Percentiles rank a stretch among this genome's conserved stretches.
phyloP scores from a whole-genome alignment of 2,797 vertebrate species.

The Thripadectes ignobilis region DNA sequence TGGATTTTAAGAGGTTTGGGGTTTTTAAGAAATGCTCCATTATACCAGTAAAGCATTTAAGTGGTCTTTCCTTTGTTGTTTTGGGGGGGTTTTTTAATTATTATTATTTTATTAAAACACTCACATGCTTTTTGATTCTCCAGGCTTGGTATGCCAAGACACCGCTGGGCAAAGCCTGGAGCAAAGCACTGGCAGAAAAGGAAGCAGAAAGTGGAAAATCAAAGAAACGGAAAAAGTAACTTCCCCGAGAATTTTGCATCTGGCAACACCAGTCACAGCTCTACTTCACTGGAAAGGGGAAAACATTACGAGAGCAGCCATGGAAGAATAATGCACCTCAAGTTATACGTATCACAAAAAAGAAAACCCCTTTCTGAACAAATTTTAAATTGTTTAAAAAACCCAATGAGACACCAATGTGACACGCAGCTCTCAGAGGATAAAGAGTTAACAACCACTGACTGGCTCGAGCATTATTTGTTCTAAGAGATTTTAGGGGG shows the following conservation, averaged over 20 bases:
- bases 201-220: constrained; percentile 32
- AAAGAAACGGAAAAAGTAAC: constrained; percentile 53
- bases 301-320: not conserved
- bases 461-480: constrained; percentile 38
- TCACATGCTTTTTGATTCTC: constrained; percentile 5
- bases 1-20: not conserved
- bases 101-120: not conserved
- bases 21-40: not conserved
- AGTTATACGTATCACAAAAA: not conserved
- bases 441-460: constrained; percentile 39
- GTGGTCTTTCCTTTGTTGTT: not conserved
- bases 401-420: not conserved
- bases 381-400: not conserved
- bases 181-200: constrained; percentile 7
- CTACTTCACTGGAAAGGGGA: not conserved
- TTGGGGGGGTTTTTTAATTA: no score
- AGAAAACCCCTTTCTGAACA: not conserved
- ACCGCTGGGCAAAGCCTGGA: constrained; percentile 76
- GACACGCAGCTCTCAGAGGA: not conserved
- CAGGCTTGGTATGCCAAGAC: constrained; percentile 86
- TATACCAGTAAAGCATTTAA: not conserved
- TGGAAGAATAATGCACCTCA: not conserved
- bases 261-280: not conserved
- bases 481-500: constrained; percentile 18
- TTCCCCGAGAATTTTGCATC: not conserved